Evolutionary conservation across 2,888 invertebrate genomes (phyloP).

Genomic region (Ormyrus thymus): DNA sequence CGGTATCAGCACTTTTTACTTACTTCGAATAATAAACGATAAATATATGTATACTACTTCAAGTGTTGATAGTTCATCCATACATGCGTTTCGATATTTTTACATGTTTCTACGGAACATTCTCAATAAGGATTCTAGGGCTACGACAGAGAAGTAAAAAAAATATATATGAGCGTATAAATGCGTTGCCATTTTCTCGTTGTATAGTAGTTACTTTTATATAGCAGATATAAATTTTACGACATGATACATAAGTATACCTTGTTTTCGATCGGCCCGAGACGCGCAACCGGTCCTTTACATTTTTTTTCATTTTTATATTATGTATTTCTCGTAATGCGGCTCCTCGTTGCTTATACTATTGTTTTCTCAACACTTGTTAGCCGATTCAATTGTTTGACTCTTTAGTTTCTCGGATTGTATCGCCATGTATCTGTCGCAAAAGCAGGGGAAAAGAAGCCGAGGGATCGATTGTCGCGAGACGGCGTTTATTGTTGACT

Average conservation of each 20-base stretch:
- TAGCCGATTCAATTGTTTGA: constrained; percentile 31
- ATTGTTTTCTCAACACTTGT: constrained; percentile 29
- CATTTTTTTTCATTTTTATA: constrained; percentile 53
- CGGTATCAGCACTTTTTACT: constrained; percentile 37
- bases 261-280: constrained; percentile 46
- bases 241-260: constrained; percentile 32
- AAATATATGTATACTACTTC: constrained; percentile 41
- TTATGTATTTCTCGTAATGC: neutral
- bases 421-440: neutral
- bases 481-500: constrained; percentile 53
- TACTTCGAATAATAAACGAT: constrained; percentile 43
- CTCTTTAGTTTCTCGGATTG: neutral
- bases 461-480: constrained; percentile 48
- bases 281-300: constrained; percentile 52
- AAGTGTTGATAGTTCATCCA: constrained; percentile 50
- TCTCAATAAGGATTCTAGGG: constrained; percentile 50
- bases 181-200: constrained; percentile 59
- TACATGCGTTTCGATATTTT: constrained; percentile 57
- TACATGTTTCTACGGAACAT: constrained; percentile 57
- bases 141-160: constrained; percentile 44
- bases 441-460: constrained; percentile 5
- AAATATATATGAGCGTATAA: constrained; percentile 39
- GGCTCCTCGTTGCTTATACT: neutral
- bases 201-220: constrained; percentile 60
- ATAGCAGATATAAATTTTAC: constrained; percentile 53